phyloP scores from a whole-genome alignment of 1,140 invertebrate genomes.

The Medauroidea extradentata region DNA sequence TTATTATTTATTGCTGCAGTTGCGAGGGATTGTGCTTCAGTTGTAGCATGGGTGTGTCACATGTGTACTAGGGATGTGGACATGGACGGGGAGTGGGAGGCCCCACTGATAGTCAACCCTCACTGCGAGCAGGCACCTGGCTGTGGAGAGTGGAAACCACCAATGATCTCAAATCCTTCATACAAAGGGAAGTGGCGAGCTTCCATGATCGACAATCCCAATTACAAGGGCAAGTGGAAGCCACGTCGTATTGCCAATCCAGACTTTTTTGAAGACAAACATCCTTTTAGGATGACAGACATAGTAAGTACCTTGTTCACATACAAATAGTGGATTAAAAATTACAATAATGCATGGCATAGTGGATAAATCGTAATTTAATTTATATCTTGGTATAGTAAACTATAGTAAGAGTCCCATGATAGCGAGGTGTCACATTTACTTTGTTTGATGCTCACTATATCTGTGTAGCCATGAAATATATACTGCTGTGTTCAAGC shows the following conservation, averaged over 20 bases:
- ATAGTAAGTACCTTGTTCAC: constrained; percentile 73
- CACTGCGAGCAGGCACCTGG: constrained; percentile 78
- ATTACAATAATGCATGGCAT: no score
- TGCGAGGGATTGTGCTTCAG: no score
- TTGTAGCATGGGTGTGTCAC: not conserved
- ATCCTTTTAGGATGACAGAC: constrained; percentile 86
- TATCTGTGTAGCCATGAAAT: no score
- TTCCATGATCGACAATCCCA: constrained; percentile 87
- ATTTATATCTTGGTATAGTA: no score
- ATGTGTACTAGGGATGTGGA: constrained; percentile 80
- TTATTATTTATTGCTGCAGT: not conserved
- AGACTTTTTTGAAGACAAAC: constrained; percentile 86
- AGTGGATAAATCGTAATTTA: no score
- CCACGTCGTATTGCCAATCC: constrained; percentile 84
- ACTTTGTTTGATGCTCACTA: no score
- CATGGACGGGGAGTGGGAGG: constrained; percentile 99
- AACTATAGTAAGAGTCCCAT: no score
- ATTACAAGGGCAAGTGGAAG: constrained; percentile 93
- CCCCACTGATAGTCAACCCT: constrained; percentile 88
- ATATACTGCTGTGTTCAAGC: no score
- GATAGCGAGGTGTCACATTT: no score
- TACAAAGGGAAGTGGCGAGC: constrained; percentile 93
- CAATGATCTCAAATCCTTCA: constrained; percentile 82
- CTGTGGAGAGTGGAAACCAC: constrained; percentile 87
- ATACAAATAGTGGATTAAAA: no score